Base-by-base conservation (phyloP, 2,888 invertebrate genomes). In the Yponomeuta evonymella region DNA sequence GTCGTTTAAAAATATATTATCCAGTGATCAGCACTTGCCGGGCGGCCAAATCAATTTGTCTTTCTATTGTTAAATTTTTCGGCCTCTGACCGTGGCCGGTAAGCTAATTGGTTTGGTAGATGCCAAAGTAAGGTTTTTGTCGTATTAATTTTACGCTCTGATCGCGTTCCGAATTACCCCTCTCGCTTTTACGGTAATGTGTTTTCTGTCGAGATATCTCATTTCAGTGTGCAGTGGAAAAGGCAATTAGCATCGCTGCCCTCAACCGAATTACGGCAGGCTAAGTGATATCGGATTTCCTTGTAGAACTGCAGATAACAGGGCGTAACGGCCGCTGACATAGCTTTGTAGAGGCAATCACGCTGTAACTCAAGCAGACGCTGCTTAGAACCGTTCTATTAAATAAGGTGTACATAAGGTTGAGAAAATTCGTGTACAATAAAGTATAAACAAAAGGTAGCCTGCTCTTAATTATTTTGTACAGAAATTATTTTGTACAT, bases 171-270 rank as follows among this genome's bases (percentile, higher is more conserved):
- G 74, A 81, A 81, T 81, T 81, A 77, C 77, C 72, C 72, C 71
- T 76, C 77, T 77, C 76, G 72, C 75, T 75, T 77, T 76, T 71
- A 73, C 70, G 74, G 73, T 80, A 79, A 82, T 78, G 76, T 77
- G 76, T 76, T 78, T 77, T 74, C 73, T 72, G 71, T 73, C 74
- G 73, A 71, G 72, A 73, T 75, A 75, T 75, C 75, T 74, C 73
- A 72, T 36, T 36, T 51, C 51, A 30, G n/a, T 72, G 67, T 70
- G 72, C 36, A n/a, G 63, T 67, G 33, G 23, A 48, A 67, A 65
- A 67, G 67, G 69, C 71, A 71, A 73, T 73, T 73, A 73, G 69
- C 69, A 33, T 30, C 10, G 10, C 43, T 73, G 67, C 71, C 48
- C 69, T 65, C 67, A 74, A 29, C 74, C 58, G 71, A 58, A 64